A percentile compares a stretch with the other conserved stretches of the same genome.
phyloP scores from a whole-genome alignment of 1,140 invertebrate species.

The Nasonia vitripennis region DNA sequence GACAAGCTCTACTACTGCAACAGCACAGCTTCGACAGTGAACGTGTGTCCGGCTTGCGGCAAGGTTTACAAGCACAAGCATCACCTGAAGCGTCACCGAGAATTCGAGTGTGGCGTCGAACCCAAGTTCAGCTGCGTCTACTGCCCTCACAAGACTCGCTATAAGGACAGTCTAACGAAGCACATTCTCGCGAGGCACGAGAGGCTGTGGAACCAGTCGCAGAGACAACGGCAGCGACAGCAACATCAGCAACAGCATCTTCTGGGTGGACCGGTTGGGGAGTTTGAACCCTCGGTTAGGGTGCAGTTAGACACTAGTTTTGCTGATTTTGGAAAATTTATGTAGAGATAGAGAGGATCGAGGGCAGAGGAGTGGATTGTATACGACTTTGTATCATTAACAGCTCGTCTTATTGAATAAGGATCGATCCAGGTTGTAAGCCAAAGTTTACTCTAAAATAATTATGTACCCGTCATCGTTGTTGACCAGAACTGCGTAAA shows the following conservation, averaged over 20 bases:
- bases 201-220: slow-evolving; percentile 52
- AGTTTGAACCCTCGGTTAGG: slow-evolving; percentile 9
- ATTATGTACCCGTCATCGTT: background rate
- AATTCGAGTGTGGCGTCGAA: slow-evolving; percentile 78
- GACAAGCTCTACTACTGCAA: background rate
- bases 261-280: background rate
- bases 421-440: background rate
- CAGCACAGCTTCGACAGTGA: slow-evolving; percentile 15
- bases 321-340: background rate
- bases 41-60: slow-evolving; percentile 73
- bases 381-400: background rate
- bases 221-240: slow-evolving; percentile 59
- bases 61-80: slow-evolving; percentile 76
- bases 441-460: background rate
- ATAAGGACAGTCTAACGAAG: slow-evolving; percentile 74
- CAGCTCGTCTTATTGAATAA: background rate
- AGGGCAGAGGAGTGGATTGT: background rate
- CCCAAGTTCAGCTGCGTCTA: slow-evolving; percentile 76
- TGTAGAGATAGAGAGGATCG: background rate
- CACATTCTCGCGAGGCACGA: slow-evolving; percentile 67
- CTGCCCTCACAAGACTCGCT: slow-evolving; percentile 77
- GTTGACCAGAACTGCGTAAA: background rate
- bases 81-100: slow-evolving; percentile 74
- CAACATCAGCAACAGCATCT: slow-evolving; percentile 51
- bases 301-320: background rate